These are phyloP conservation scores for Leguminivora glycinivorella DNA, from an alignment of 1,140 invertebrate species.

Conservation along the genomic window DNA sequence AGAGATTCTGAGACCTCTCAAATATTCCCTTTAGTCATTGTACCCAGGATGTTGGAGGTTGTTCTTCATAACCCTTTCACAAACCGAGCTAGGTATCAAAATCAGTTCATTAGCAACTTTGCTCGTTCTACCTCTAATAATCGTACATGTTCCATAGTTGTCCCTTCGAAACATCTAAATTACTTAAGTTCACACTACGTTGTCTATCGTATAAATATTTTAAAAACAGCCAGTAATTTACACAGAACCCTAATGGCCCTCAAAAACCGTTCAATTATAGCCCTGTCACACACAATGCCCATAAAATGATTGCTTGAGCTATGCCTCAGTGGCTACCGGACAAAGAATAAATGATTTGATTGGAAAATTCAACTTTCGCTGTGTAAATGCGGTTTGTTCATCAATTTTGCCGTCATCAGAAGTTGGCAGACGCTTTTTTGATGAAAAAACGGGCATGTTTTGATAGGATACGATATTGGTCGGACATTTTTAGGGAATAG, in stretches of 20 bases:
- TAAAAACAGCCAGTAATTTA: conserved; percentile 29
- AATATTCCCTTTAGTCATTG: too few relatives aligned
- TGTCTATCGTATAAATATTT: background rate
- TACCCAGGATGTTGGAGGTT: too few relatives aligned
- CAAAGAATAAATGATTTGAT: conserved; percentile 32
- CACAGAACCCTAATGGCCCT: conserved; percentile 33
- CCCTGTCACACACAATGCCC: conserved; percentile 43
- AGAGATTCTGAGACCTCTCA: too few relatives aligned
- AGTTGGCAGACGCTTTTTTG: background rate
- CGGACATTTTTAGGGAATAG: background rate
- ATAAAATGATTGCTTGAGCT: conserved; percentile 35
- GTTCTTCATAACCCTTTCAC: too few relatives aligned
- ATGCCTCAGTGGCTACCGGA: conserved; percentile 28
- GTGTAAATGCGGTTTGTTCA: conserved; percentile 22
- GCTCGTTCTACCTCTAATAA: too few relatives aligned
- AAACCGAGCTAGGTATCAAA: too few relatives aligned
- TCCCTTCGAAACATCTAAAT: too few relatives aligned
- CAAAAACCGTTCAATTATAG: conserved; percentile 44
- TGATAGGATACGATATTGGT: background rate
- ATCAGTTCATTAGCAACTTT: too few relatives aligned
- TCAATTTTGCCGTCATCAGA: conserved; percentile 7
- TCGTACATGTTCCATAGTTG: too few relatives aligned
- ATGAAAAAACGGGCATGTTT: background rate
- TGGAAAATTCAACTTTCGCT: conserved; percentile 16
- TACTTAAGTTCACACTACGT: background rate